A percentile compares a stretch with the other conserved stretches of the same genome.
These are phyloP conservation scores for Synodontis membranacea DNA, from an alignment of 2,113 vertebrate genomes.

Conservation along the genomic window DNA sequence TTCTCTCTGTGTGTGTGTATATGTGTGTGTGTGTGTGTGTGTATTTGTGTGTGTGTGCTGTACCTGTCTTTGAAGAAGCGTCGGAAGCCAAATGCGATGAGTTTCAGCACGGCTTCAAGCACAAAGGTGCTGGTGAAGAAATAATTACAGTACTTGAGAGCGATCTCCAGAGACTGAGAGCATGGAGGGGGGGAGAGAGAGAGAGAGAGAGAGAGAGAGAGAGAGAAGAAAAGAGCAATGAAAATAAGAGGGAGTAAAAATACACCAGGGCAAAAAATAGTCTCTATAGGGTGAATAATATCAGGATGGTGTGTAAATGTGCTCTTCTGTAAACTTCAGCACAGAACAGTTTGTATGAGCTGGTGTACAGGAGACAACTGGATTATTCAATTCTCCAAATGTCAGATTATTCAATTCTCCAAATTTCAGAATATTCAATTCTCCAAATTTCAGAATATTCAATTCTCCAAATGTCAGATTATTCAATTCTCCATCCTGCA, in stretches of 20 bases:
- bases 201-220: slow-evolving; percentile 29
- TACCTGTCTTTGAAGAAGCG: slow-evolving; percentile 99
- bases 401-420: neutral
- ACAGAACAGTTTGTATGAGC: too few relatives aligned
- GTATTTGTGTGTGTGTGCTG: slow-evolving; percentile 2
- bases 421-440: too few relatives aligned
- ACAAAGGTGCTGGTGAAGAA: slow-evolving; percentile 97
- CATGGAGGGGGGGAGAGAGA: slow-evolving; percentile 23
- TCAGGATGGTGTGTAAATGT: neutral
- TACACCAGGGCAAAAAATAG: neutral
- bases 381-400: too few relatives aligned
- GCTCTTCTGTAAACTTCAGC: neutral
- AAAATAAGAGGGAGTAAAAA: neutral
- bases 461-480: too few relatives aligned
- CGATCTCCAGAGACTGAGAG: slow-evolving; percentile 87
- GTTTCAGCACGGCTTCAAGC: slow-evolving; percentile 90
- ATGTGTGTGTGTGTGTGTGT: slow-evolving; percentile 1
- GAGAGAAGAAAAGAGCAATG: neutral
- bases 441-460: too few relatives aligned
- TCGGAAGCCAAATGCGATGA: slow-evolving; percentile 91
- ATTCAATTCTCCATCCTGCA: too few relatives aligned
- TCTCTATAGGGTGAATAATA: neutral
- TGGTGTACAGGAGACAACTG: too few relatives aligned
- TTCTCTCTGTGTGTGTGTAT: neutral
- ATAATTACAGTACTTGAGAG: slow-evolving; percentile 98